These are phyloP conservation scores for Agrenia bidenticulata DNA, from an alignment of 2,888 invertebrate genomes.

Conservation along the genomic window DNA sequence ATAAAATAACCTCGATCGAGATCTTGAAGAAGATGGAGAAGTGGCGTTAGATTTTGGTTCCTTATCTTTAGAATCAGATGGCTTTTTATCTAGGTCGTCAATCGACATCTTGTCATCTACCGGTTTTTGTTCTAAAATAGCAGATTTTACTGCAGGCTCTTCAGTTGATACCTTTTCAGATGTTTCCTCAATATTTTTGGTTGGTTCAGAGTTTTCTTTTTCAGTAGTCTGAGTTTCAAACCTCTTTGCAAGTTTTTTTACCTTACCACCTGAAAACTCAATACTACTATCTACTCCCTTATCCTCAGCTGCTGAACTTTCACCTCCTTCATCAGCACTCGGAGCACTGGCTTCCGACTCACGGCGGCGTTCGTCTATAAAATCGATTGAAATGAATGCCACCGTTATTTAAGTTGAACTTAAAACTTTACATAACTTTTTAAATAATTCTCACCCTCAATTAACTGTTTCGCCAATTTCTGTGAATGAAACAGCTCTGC, in stretches of 20 bases:
- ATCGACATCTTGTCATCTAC: not conserved
- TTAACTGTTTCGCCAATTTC: conserved; percentile 56
- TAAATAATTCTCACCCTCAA: conserved; percentile 28
- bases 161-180: too few species aligned
- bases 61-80: not conserved
- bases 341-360: conserved; percentile 40
- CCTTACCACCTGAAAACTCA: conserved; percentile 1
- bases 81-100: not conserved
- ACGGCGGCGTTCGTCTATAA: conserved; percentile 32
- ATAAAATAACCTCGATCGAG: not conserved
- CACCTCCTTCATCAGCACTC: conserved; percentile 38
- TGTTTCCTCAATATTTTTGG: too few species aligned
- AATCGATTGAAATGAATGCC: too few species aligned
- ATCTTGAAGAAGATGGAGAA: conserved; percentile 1
- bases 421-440: not conserved
- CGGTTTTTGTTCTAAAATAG: not conserved
- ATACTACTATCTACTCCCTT: not conserved
- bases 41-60: not conserved
- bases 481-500: conserved; percentile 57
- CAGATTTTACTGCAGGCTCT: too few species aligned
- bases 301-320: conserved; percentile 28
- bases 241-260: conserved; percentile 6
- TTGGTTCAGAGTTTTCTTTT: conserved; percentile 5
- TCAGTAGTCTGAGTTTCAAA: conserved; percentile 6
- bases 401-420: not conserved